Conservation (phyloP, 2,113 vertebrate species). For the Columba livia region DNA sequence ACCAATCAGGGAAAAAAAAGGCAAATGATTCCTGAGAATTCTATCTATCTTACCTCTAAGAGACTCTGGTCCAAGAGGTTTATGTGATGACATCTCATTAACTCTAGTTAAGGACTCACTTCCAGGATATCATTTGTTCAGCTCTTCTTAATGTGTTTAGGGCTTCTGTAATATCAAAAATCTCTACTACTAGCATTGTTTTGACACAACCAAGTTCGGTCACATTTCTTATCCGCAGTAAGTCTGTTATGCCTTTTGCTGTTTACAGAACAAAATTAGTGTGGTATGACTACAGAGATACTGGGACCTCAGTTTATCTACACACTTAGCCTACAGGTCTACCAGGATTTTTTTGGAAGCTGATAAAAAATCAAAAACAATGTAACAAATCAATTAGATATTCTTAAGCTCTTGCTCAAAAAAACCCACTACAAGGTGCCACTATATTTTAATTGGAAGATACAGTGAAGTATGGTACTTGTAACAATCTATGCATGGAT, state of each 20-base stretch:
- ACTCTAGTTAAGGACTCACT: neutral
- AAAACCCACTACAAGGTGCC: neutral
- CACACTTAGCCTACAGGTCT: neutral
- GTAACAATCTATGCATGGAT: neutral
- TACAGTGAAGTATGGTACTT: neutral
- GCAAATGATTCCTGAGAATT: neutral
- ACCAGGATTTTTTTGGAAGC: neutral
- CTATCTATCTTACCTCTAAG: neutral
- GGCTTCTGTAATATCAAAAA: neutral
- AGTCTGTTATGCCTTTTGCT: neutral
- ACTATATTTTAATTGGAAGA: neutral
- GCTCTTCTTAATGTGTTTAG: neutral
- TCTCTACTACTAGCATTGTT: neutral
- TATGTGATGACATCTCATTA: neutral
- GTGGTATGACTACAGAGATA: neutral
- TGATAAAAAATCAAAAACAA: accelerated
- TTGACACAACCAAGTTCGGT: neutral
- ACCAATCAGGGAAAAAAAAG: neutral
- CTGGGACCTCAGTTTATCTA: neutral
- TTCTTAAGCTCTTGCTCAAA: neutral
- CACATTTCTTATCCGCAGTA: neutral
- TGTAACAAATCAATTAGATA: neutral
- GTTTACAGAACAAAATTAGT: neutral
- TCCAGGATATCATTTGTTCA: neutral
- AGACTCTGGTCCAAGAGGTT: neutral